Conservation (phyloP, 2,113 vertebrate species). For the Prunella fulvescens region DNA sequence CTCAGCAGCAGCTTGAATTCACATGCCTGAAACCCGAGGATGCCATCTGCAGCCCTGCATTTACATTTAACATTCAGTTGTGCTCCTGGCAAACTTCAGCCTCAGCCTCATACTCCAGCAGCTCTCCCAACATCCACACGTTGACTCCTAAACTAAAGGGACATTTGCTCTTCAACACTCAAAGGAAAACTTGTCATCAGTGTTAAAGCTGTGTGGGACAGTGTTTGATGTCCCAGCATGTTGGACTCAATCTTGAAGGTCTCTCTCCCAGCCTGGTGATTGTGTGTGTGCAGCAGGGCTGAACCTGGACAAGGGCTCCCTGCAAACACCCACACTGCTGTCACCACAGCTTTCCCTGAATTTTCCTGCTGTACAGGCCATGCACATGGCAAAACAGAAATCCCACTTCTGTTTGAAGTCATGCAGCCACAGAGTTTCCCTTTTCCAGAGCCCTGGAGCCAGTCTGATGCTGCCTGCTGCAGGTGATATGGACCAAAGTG, state of each 20-base stretch:
- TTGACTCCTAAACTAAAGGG: not conserved
- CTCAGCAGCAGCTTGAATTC: not conserved
- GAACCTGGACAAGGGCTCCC: not conserved
- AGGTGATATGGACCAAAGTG: accelerated
- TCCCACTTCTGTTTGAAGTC: accelerated
- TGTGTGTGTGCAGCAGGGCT: not conserved
- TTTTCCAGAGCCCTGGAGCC: not conserved
- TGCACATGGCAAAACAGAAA: accelerated
- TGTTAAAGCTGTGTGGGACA: not conserved
- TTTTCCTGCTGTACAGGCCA: not conserved
- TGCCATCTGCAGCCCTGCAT: conserved; percentile 25
- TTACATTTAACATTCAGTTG: not conserved
- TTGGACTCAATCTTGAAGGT: not conserved
- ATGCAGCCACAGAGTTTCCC: not conserved
- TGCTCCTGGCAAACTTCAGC: not conserved
- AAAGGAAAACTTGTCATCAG: accelerated
- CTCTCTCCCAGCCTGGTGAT: not conserved
- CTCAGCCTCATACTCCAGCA: too few relatives aligned
- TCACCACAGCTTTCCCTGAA: not conserved
- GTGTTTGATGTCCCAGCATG: accelerated
- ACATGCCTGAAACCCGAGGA: not conserved
- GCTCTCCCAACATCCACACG: not conserved
- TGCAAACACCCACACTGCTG: accelerated
- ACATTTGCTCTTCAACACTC: not conserved
- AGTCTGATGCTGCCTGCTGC: not conserved